Conservation (phyloP, 2,797 vertebrate genomes). For the Pipistrellus nathusii region DNA sequence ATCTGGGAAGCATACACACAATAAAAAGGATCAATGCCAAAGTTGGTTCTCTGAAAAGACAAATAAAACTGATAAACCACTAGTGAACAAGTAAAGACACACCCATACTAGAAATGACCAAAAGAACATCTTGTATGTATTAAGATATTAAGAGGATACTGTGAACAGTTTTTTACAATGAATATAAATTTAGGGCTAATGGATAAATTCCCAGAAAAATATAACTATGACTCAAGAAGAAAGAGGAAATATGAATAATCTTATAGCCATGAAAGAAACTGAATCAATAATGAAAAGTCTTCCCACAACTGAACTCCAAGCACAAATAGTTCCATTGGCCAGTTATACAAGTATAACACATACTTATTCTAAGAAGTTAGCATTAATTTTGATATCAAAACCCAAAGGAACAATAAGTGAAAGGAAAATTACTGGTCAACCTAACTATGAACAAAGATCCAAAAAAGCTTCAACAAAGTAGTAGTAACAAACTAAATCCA, state of each 20-base stretch:
- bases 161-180: slow-evolving; percentile 60
- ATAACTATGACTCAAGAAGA: slow-evolving; percentile 67
- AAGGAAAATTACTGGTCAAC: neutral
- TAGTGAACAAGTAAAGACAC: neutral
- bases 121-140: slow-evolving; percentile 56
- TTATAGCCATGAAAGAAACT: slow-evolving; percentile 62
- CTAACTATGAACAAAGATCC: slow-evolving; percentile 40
- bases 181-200: slow-evolving; percentile 62
- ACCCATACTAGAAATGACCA: slow-evolving; percentile 28
- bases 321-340: neutral
- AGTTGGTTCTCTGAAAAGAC: slow-evolving; percentile 18
- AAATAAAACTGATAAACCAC: slow-evolving; percentile 34
- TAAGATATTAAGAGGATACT: slow-evolving; percentile 48
- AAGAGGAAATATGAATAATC: slow-evolving; percentile 70
- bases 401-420: neutral
- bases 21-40: neutral
- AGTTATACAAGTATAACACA: neutral
- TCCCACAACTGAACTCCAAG: slow-evolving; percentile 48
- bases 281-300: slow-evolving; percentile 57
- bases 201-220: slow-evolving; percentile 73
- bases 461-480: slow-evolving; percentile 37
- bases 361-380: slow-evolving; percentile 31
- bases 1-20: neutral
- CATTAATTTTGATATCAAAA: slow-evolving; percentile 21
- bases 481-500: neutral